Percentiles rank a stretch among this genome's conserved stretches.
phyloP scores from a whole-genome alignment of 1,140 invertebrate genomes.

The Euwallacea similis region DNA sequence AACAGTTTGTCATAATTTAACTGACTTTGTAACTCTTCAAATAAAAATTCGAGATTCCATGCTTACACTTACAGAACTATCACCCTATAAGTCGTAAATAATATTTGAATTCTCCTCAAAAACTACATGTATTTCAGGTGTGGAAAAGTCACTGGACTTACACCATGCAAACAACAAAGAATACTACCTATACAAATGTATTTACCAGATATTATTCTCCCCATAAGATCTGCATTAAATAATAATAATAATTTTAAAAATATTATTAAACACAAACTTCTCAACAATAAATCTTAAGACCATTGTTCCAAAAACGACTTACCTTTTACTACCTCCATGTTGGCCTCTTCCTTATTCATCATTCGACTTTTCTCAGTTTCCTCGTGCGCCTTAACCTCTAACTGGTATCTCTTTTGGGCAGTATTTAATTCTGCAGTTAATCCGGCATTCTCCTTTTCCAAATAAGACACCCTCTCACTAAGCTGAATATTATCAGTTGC shows the following conservation, averaged over 20 bases:
- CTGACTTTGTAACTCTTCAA: too few relatives aligned
- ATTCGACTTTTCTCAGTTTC: constrained; percentile 83
- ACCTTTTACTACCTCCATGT: constrained; percentile 89
- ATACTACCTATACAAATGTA: background rate
- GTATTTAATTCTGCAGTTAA: constrained; percentile 86
- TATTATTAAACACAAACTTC: background rate
- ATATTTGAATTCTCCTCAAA: too few relatives aligned
- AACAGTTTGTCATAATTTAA: too few relatives aligned
- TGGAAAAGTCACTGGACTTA: too few relatives aligned
- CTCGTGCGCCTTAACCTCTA: constrained; percentile 86
- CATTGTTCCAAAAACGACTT: constrained; percentile 22
- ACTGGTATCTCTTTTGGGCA: constrained; percentile 82
- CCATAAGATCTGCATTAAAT: constrained; percentile 47
- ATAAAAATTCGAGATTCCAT: too few relatives aligned
- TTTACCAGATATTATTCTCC: constrained; percentile 45
- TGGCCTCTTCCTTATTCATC: constrained; percentile 87
- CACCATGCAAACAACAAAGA: too few relatives aligned
- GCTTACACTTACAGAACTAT: too few relatives aligned
- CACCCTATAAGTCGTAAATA: too few relatives aligned
- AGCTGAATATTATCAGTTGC: constrained; percentile 76
- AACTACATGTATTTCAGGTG: too few relatives aligned
- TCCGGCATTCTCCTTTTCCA: constrained; percentile 89
- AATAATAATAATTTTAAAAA: background rate
- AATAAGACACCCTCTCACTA: constrained; percentile 74
- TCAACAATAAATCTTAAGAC: constrained; percentile 1